Conservation (phyloP, 2,888 invertebrate species). For the Drosophila phalerata region DNA sequence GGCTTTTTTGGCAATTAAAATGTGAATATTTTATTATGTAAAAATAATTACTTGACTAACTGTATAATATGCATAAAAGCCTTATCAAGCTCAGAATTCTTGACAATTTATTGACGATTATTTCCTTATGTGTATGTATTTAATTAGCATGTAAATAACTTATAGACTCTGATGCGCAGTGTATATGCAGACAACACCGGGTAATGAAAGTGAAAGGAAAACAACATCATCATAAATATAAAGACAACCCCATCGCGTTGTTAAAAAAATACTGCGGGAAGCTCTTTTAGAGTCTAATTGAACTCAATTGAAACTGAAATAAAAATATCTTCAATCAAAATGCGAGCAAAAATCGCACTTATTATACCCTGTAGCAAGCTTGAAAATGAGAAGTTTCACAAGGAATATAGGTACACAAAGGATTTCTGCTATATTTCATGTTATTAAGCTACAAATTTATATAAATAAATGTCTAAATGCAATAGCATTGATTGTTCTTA, state of each 20-base stretch:
- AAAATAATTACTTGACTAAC: neutral
- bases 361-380: conserved; percentile 38
- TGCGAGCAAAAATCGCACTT: conserved; percentile 29
- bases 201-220: conserved; percentile 53
- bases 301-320: conserved; percentile 74
- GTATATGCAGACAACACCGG: conserved; percentile 6
- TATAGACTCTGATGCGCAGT: conserved; percentile 5
- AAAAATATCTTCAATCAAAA: conserved; percentile 72
- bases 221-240: conserved; percentile 33
- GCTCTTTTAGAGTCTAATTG: conserved; percentile 70
- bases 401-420: too few relatives aligned
- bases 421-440: too few relatives aligned
- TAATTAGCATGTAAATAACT: conserved; percentile 4
- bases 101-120: neutral
- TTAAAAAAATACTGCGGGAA: conserved; percentile 49
- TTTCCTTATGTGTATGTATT: conserved; percentile 3
- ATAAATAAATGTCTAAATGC: too few relatives aligned
- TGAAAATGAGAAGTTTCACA: neutral
- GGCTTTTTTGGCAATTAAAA: too few relatives aligned
- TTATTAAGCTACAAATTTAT: too few relatives aligned
- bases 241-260: conserved; percentile 46
- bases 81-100: neutral
- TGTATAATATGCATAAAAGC: neutral
- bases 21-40: too few relatives aligned
- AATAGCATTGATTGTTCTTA: too few relatives aligned